A percentile compares a stretch with the other conserved stretches of the same genome.
phyloP scores from a whole-genome alignment of 2,797 vertebrate species.

The Oreortyx pictus region DNA sequence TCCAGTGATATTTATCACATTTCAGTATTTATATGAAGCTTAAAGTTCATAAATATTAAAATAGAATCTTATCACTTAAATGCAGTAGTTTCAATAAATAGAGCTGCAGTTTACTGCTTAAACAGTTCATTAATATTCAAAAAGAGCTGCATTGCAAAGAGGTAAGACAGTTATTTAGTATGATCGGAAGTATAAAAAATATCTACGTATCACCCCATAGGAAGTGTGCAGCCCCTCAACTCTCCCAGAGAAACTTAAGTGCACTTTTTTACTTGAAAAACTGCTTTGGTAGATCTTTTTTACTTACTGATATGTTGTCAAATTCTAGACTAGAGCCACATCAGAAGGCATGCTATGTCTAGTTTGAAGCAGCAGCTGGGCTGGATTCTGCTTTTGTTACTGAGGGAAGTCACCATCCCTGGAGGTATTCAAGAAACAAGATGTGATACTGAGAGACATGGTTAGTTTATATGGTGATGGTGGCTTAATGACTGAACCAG shows the following conservation, averaged over 20 bases:
- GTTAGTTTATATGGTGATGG: no score
- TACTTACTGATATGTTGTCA: background rate
- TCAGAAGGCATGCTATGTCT: background rate
- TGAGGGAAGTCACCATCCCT: no score
- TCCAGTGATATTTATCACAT: slow-evolving; percentile 34
- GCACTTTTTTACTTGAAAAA: background rate
- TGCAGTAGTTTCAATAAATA: slow-evolving; percentile 8
- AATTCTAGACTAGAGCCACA: background rate
- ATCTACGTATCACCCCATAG: background rate
- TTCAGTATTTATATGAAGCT: slow-evolving; percentile 8
- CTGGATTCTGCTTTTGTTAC: background rate
- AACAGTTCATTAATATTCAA: slow-evolving; percentile 43
- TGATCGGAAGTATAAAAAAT: background rate
- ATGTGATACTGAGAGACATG: no score
- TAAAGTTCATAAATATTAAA: slow-evolving; percentile 66
- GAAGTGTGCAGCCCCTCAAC: background rate
- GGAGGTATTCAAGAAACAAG: no score
- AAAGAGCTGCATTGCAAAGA: slow-evolving; percentile 15
- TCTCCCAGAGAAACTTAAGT: background rate
- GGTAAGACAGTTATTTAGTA: background rate
- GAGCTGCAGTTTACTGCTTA: slow-evolving; percentile 46
- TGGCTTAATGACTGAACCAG: no score
- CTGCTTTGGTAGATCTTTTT: background rate
- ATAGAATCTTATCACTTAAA: slow-evolving; percentile 21
- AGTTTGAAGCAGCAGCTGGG: background rate